phyloP scores from a whole-genome alignment of 2,113 vertebrate species.

The Centropus bengalensis region DNA sequence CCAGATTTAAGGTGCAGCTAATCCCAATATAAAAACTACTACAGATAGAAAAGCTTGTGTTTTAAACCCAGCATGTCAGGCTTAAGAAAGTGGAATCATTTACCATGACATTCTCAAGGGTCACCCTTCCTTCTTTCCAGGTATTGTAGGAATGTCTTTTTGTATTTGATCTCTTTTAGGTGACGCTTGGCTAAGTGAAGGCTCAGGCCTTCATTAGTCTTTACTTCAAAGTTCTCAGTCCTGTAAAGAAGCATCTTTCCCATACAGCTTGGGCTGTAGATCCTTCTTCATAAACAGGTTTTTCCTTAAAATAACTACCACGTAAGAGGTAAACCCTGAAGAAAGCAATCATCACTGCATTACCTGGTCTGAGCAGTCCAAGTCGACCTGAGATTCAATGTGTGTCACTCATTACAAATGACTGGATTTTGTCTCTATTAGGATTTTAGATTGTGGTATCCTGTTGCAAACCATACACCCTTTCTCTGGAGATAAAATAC shows the following conservation, averaged over 20 bases:
- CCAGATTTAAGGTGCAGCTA: not conserved
- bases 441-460: not conserved
- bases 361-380: not conserved
- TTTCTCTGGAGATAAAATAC: not conserved
- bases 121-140: not conserved
- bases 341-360: not conserved
- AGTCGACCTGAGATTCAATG: not conserved
- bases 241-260: not conserved
- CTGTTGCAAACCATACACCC: not conserved
- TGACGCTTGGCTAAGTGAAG: not conserved
- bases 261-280: not conserved
- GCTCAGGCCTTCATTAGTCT: not conserved
- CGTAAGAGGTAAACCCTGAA: not conserved
- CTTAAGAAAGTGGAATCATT: not conserved
- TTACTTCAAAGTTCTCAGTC: not conserved
- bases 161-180: not conserved
- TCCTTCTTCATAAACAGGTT: not conserved
- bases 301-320: not conserved
- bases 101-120: not conserved
- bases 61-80: not conserved
- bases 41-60: not conserved
- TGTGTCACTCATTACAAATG: not conserved
- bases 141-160: not conserved
- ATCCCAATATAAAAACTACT: not conserved
- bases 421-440: not conserved